Evolutionary conservation across 2,797 vertebrate genomes (phyloP).

Genomic region (Rhabdophis nuchalis): DNA sequence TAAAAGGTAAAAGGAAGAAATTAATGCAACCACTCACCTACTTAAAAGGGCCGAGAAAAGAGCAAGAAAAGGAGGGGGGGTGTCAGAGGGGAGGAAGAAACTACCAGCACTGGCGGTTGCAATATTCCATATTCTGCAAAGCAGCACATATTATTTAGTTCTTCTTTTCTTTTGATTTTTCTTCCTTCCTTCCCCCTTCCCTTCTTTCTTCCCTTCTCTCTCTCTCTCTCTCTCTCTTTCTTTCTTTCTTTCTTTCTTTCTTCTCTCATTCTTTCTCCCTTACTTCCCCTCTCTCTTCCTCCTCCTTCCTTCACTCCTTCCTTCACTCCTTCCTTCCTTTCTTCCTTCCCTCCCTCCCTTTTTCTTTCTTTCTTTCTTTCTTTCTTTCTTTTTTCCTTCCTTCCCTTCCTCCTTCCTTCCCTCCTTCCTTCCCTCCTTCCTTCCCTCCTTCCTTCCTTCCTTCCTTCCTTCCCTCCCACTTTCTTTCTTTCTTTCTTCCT

Average conservation of each 20-base stretch:
- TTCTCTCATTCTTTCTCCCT: fast-evolving
- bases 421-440: fast-evolving
- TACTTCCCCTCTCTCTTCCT: fast-evolving
- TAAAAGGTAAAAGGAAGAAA: constrained; percentile 72
- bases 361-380: too few species aligned
- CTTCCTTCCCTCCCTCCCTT: fast-evolving
- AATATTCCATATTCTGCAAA: constrained; percentile 5
- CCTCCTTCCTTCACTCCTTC: fast-evolving
- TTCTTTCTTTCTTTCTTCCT: too few species aligned
- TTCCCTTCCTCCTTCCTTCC: too few species aligned
- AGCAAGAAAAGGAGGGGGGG: neutral
- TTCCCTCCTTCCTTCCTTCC: too few species aligned
- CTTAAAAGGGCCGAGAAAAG: constrained; percentile 27
- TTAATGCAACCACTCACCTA: constrained; percentile 58
- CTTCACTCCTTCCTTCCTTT: too few species aligned
- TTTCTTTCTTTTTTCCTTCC: too few species aligned
- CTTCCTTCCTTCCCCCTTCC: too few species aligned
- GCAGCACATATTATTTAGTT: neutral
- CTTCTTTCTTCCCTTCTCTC: fast-evolving
- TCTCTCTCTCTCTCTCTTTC: fast-evolving
- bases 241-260: fast-evolving
- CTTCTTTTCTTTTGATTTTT: too few species aligned
- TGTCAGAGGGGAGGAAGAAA: neutral
- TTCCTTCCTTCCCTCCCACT: too few species aligned
- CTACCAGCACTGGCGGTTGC: neutral